These are phyloP conservation scores for Gila orcuttii DNA, from an alignment of 2,113 vertebrate genomes.

Conservation along the genomic window DNA sequence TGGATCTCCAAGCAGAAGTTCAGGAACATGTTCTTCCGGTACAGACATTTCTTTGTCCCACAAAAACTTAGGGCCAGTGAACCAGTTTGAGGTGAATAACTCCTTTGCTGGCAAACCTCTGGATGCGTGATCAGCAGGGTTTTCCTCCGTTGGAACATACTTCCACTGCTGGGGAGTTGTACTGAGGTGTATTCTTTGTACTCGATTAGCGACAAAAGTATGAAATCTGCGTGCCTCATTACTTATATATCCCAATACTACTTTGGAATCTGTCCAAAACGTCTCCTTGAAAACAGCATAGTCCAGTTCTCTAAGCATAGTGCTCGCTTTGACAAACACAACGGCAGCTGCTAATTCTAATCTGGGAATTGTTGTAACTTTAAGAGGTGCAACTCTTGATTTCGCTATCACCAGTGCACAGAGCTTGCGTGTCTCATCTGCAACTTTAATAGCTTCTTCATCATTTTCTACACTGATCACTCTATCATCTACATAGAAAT, in stretches of 20 bases:
- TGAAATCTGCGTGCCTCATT: constrained; percentile 24
- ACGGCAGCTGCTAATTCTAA: constrained; percentile 33
- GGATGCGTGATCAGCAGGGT: too few species aligned
- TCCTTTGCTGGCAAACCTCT: background rate
- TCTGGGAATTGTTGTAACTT: constrained; percentile 29
- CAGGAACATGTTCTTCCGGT: background rate
- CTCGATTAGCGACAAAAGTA: constrained; percentile 7
- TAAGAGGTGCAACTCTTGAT: constrained; percentile 31
- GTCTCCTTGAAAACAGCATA: constrained; percentile 14
- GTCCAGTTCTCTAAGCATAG: constrained; percentile 41
- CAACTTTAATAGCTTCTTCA: background rate
- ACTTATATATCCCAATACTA: constrained; percentile 1
- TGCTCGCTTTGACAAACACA: constrained; percentile 37
- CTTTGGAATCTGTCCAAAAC: constrained; percentile 41
- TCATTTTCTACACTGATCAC: background rate
- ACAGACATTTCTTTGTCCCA: constrained; percentile 14
- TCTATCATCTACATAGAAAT: background rate
- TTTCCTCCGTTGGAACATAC: background rate
- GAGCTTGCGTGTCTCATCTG: background rate
- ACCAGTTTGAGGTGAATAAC: constrained; percentile 22
- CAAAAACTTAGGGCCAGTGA: constrained; percentile 46
- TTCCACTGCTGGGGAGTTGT: constrained; percentile 1
- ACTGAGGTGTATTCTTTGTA: constrained; percentile 30
- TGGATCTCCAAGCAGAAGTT: constrained; percentile 19
- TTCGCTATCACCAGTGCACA: constrained; percentile 10